Evolutionary conservation across 2,797 vertebrate genomes (phyloP).

Genomic region (Phylloscopus collybita): DNA sequence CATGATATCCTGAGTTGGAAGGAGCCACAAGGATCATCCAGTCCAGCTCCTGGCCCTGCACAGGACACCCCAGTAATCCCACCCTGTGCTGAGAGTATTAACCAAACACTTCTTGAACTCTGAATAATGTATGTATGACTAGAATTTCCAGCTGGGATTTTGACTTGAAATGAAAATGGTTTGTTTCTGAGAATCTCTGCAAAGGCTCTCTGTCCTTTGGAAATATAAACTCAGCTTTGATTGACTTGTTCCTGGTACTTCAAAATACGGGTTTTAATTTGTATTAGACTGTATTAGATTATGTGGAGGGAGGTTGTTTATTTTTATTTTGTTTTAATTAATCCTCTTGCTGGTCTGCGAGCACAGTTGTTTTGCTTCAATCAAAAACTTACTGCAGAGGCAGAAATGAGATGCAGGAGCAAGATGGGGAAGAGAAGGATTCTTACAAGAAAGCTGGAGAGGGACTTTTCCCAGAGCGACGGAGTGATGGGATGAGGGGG

Average conservation of each 20-base stretch:
- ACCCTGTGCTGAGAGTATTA: neutral
- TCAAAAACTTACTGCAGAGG: rapidly evolving
- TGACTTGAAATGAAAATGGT: neutral
- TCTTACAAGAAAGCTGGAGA: neutral
- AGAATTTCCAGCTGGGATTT: neutral
- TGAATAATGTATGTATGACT: neutral
- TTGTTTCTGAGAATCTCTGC: neutral
- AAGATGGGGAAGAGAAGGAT: neutral
- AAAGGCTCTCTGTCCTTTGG: neutral
- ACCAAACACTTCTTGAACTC: neutral
- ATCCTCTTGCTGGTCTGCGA: neutral
- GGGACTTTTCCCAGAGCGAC: neutral
- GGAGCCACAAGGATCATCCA: neutral
- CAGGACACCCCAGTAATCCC: neutral
- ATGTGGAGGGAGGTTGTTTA: neutral
- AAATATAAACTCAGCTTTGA: neutral
- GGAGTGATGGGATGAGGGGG: neutral
- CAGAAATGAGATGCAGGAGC: neutral
- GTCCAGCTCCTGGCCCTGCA: neutral
- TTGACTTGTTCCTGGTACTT: neutral
- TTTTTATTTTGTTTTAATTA: neutral
- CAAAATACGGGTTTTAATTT: neutral
- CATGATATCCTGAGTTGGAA: neutral
- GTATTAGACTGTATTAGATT: neutral
- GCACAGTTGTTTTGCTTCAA: neutral